These are phyloP conservation scores for Ectemnius continuus DNA, from an alignment of 2,888 invertebrate genomes.

Conservation along the genomic window DNA sequence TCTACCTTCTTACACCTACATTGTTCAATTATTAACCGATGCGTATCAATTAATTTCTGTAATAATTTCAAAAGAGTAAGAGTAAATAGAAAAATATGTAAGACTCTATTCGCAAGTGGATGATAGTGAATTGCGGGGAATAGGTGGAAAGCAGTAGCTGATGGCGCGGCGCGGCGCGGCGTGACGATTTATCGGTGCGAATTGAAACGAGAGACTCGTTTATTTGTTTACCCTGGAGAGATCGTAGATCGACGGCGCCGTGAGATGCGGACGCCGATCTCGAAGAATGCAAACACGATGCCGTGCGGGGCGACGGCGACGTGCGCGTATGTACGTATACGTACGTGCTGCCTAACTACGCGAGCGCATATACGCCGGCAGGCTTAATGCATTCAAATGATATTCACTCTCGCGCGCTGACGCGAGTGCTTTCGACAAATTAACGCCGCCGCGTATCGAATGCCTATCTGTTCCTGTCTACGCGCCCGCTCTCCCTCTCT, in stretches of 20 bases:
- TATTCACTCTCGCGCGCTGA: conserved; percentile 68
- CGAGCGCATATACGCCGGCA: conserved; percentile 55
- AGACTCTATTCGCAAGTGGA: too few species aligned
- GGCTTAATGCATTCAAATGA: conserved; percentile 71
- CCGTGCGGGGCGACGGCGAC: conserved; percentile 9
- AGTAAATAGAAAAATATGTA: too few species aligned
- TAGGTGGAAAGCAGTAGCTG: background rate
- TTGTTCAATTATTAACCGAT: too few species aligned
- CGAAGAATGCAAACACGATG: conserved; percentile 22
- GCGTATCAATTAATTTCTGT: too few species aligned
- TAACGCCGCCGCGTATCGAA: conserved; percentile 68
- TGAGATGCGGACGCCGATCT: conserved; percentile 14
- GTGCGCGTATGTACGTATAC: conserved; percentile 17
- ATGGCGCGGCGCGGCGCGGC: too few species aligned
- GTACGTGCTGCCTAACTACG: conserved; percentile 46
- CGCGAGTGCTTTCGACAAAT: conserved; percentile 69
- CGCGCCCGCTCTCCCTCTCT: conserved; percentile 27
- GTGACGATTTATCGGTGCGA: conserved; percentile 8
- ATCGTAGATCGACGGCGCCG: conserved; percentile 10
- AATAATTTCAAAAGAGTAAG: too few species aligned
- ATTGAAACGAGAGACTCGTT: conserved; percentile 13
- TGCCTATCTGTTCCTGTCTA: conserved; percentile 55
- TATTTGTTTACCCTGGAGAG: conserved; percentile 33
- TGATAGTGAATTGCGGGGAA: too few species aligned
- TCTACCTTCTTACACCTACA: too few species aligned